phyloP scores from a whole-genome alignment of 2,797 vertebrate species.

The Etheostoma nigrum region DNA sequence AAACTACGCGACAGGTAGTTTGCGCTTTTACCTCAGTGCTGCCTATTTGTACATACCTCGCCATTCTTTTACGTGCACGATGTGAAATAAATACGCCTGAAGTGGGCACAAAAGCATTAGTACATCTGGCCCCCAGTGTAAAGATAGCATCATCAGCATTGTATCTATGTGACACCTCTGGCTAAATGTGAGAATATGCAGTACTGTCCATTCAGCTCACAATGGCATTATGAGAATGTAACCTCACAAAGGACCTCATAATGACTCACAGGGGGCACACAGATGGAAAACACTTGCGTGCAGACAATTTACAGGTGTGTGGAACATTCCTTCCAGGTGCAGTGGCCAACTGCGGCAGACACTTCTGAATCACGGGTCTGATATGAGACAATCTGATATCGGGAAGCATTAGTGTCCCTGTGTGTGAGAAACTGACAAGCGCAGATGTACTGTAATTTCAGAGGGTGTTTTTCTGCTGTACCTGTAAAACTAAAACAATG shows the following conservation, averaged over 20 bases:
- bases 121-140: background rate
- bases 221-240: background rate
- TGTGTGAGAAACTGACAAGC: slow-evolving; percentile 29
- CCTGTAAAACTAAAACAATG: slow-evolving; percentile 1
- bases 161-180: slow-evolving; percentile 6
- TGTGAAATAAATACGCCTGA: too few species aligned
- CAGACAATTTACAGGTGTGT: slow-evolving; percentile 68
- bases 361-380: slow-evolving; percentile 40
- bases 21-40: too few species aligned
- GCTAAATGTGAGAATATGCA: slow-evolving; percentile 11
- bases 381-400: slow-evolving; percentile 8
- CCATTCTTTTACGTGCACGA: too few species aligned
- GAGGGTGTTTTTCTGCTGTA: slow-evolving; percentile 17
- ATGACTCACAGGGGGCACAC: slow-evolving; percentile 39
- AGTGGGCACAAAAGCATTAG: too few species aligned
- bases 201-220: background rate
- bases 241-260: background rate
- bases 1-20: too few species aligned
- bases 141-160: background rate
- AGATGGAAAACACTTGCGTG: slow-evolving; percentile 51
- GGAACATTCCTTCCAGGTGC: slow-evolving; percentile 66
- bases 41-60: too few species aligned
- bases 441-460: slow-evolving; percentile 2
- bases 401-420: slow-evolving; percentile 19
- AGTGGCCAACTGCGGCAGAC: slow-evolving; percentile 22